Evolutionary conservation across 23 tunicate species (phyloP).

Genomic region (Aplidium turbinatum): DNA sequence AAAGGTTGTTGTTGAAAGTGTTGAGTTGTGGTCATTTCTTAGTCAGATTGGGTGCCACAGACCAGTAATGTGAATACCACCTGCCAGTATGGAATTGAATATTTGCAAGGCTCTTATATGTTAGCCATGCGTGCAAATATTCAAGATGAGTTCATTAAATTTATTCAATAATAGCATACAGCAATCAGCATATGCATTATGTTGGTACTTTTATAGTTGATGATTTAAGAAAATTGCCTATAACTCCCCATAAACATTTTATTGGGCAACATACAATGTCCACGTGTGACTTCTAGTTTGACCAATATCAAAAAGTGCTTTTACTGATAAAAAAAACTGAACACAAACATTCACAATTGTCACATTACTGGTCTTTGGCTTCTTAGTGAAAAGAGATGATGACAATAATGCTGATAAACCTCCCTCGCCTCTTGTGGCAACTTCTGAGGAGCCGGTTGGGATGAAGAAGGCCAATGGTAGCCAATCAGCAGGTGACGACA

Average conservation of each 20-base stretch:
- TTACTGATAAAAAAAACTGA: neutral
- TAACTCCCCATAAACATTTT: neutral
- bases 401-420: no score
- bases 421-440: no score
- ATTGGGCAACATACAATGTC: neutral
- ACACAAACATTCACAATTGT: neutral
- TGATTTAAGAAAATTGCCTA: neutral
- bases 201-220: neutral
- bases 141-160: constrained; percentile 10
- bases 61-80: constrained; percentile 27
- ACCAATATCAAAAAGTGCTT: neutral
- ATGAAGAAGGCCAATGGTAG: neutral
- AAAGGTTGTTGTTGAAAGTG: neutral
- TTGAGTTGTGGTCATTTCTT: constrained; percentile 19
- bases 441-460: no score
- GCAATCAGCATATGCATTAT: neutral
- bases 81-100: no score
- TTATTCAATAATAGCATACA: neutral
- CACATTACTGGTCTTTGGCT: constrained; percentile 24
- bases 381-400: constrained; percentile 41
- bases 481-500: neutral
- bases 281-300: neutral
- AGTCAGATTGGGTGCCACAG: constrained; percentile 27
- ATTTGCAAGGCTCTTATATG: no score
- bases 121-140: no score